A percentile compares a stretch with the other conserved stretches of the same genome.
phyloP scores from a whole-genome alignment of 2,888 invertebrate genomes.

The Pimpla rufipes region DNA sequence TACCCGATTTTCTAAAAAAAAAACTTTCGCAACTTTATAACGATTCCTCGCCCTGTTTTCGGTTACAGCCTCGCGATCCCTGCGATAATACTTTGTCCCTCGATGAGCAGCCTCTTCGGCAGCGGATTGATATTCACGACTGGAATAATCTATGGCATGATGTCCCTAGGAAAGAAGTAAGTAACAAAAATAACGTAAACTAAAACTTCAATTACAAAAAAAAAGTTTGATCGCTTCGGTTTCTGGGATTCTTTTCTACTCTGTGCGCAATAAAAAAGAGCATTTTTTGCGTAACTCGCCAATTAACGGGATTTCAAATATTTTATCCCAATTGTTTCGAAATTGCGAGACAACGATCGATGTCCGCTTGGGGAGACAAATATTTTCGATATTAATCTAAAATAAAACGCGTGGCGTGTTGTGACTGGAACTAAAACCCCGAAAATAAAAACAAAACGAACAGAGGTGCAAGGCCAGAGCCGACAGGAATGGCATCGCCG shows the following conservation, averaged over 20 bases:
- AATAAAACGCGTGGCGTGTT: constrained; percentile 39
- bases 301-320: not conserved
- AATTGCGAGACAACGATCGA: not conserved
- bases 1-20: too few relatives aligned
- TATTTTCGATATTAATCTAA: not conserved
- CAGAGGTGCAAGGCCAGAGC: constrained; percentile 93
- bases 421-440: constrained; percentile 32
- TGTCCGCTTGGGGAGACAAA: not conserved
- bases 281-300: not conserved
- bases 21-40: not conserved
- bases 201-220: constrained; percentile 15
- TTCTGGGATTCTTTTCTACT: constrained; percentile 30
- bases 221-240: constrained; percentile 63
- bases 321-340: not conserved
- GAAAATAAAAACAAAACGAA: constrained; percentile 73
- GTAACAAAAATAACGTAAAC: constrained; percentile 84
- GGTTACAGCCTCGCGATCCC: constrained; percentile 91
- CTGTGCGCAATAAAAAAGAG: not conserved
- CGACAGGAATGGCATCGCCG: constrained; percentile 93
- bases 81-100: constrained; percentile 92
- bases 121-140: constrained; percentile 95
- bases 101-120: constrained; percentile 92
- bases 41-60: constrained; percentile 11
- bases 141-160: constrained; percentile 96
- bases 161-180: constrained; percentile 98